These are phyloP conservation scores for Sinella curviseta DNA, from an alignment of 1,140 invertebrate genomes.

Conservation along the genomic window DNA sequence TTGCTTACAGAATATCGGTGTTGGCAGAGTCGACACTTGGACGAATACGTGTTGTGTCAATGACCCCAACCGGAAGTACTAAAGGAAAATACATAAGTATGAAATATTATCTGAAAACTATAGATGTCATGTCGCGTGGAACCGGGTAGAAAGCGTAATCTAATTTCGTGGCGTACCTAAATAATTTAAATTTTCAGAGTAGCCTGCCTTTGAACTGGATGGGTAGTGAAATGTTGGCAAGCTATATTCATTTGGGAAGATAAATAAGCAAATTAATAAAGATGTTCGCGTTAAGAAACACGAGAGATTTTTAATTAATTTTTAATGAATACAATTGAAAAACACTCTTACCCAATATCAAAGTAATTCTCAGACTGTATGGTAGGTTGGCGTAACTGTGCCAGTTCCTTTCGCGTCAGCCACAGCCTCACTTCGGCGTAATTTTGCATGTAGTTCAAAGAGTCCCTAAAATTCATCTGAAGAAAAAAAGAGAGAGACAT, in stretches of 20 bases:
- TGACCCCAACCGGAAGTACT: not conserved
- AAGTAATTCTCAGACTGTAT: not conserved
- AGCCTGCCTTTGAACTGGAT: not conserved
- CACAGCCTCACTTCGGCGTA: not conserved
- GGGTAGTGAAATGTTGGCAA: not conserved
- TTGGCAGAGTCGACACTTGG: not conserved
- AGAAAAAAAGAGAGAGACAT: not conserved
- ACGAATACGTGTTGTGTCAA: not conserved
- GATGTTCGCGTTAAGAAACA: not conserved
- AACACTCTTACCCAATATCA: not conserved
- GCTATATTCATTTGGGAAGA: not conserved
- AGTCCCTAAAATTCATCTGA: slow-evolving; percentile 18
- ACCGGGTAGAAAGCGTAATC: not conserved
- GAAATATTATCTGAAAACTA: not conserved
- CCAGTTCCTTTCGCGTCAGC: not conserved
- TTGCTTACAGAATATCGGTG: not conserved
- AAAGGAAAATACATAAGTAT: not conserved
- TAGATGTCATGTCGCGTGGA: not conserved
- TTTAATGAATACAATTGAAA: not conserved
- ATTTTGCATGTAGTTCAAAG: not conserved
- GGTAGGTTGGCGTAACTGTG: not conserved
- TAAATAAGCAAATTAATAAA: too few relatives aligned
- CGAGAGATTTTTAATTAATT: not conserved
- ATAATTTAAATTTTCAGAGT: not conserved
- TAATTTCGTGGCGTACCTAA: not conserved